Percentiles rank a stretch among this genome's conserved stretches.
Evolutionary conservation across 2,113 vertebrate genomes (phyloP).

Genomic region (Rhynchopsitta pachyrhyncha): DNA sequence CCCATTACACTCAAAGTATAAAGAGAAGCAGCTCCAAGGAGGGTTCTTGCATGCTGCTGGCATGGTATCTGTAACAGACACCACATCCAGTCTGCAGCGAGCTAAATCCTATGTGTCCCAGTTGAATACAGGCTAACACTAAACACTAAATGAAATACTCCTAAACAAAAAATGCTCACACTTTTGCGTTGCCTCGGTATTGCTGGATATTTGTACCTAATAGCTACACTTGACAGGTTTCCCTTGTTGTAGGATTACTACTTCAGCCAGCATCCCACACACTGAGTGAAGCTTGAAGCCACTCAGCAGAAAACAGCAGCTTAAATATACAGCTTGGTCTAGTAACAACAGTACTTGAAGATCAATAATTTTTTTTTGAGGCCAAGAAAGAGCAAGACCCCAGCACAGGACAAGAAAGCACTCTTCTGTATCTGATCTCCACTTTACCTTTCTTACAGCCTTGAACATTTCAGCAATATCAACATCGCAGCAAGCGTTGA

Average conservation of each 20-base stretch:
- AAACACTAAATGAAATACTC: neutral
- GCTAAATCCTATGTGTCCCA: neutral
- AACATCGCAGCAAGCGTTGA: neutral
- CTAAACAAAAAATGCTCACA: neutral
- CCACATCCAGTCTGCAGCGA: neutral
- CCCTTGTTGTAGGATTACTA: neutral
- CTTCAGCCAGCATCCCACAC: neutral
- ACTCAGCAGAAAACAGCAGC: neutral
- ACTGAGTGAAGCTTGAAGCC: neutral
- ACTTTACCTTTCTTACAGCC: neutral
- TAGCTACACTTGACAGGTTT: neutral
- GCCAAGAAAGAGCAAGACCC: neutral
- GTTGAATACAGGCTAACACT: neutral
- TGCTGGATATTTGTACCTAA: neutral
- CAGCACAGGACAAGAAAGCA: neutral
- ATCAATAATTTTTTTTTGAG: neutral
- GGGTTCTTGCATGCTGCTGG: fast-evolving
- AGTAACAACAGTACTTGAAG: neutral
- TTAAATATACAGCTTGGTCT: neutral
- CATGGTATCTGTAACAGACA: neutral
- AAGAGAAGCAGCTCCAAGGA: neutral
- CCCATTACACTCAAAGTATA: fast-evolving
- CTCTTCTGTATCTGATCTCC: neutral
- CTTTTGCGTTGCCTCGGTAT: neutral
- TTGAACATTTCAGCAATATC: neutral